Percentiles rank a stretch among this genome's conserved stretches.
These are phyloP conservation scores for Sabellastarte sp. DNA, from an alignment of 2,888 invertebrate species.

Conservation along the genomic window DNA sequence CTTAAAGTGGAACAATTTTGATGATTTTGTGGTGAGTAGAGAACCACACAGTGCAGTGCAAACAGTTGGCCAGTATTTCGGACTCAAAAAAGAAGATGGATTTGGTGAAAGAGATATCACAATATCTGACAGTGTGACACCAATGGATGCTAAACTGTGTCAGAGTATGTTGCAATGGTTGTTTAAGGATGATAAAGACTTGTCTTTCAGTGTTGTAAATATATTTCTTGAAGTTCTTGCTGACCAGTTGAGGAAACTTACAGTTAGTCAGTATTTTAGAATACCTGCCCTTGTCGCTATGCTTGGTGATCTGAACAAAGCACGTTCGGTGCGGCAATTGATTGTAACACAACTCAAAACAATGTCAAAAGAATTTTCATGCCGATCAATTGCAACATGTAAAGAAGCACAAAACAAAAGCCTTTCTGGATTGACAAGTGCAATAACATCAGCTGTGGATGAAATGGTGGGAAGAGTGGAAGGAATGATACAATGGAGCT, in stretches of 20 bases:
- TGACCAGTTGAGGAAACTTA: conserved; percentile 40
- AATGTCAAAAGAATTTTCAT: neutral
- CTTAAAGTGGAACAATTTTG: neutral
- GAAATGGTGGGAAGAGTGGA: neutral
- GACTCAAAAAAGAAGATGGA: neutral
- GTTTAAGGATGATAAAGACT: conserved; percentile 13
- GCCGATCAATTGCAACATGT: neutral
- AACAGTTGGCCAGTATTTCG: neutral
- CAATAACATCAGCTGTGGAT: conserved; percentile 2
- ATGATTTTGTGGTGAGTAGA: neutral
- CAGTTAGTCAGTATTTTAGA: conserved; percentile 33
- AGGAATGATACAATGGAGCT: conserved; percentile 13
- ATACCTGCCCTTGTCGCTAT: conserved; percentile 17
- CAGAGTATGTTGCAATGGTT: neutral
- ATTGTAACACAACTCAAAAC: neutral
- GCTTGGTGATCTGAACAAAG: neutral
- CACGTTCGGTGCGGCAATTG: neutral
- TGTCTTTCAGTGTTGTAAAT: conserved; percentile 30
- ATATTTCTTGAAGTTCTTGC: conserved; percentile 34
- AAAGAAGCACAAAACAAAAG: neutral
- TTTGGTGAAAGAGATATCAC: neutral
- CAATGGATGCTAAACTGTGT: neutral
- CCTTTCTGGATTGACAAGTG: conserved; percentile 2
- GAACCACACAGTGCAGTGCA: neutral
- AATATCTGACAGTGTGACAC: neutral